Conservation (phyloP, 2,797 vertebrate species). For the Smutsia temminckii region DNA sequence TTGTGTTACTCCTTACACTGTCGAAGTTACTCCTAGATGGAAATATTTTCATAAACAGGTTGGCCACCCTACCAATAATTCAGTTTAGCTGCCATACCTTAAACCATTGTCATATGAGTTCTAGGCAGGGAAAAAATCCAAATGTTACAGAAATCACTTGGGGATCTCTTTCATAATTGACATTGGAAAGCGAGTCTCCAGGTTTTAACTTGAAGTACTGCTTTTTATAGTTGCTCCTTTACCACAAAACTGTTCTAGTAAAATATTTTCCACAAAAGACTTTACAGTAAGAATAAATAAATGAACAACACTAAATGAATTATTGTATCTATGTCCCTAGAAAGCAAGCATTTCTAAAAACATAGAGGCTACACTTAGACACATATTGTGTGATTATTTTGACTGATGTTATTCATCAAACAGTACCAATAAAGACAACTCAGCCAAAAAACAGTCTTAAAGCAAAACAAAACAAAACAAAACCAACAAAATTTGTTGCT, state of each 20-base stretch:
- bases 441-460: not conserved
- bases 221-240: not conserved
- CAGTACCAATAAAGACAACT: constrained; percentile 25
- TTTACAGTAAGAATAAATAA: not conserved
- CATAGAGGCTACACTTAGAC: not conserved
- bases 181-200: not conserved
- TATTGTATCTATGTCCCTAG: not conserved
- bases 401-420: constrained; percentile 19
- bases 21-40: not conserved
- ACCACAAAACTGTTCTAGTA: not conserved
- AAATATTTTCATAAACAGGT: constrained; percentile 25
- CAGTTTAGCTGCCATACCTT: constrained; percentile 25
- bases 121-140: not conserved
- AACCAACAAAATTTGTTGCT: not conserved
- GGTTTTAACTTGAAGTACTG: not conserved
- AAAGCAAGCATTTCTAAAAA: constrained; percentile 7
- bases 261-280: constrained; percentile 22
- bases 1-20: not conserved
- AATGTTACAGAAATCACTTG: not conserved
- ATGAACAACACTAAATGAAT: not conserved
- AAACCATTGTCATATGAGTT: not conserved
- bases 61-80: constrained; percentile 43
- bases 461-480: not conserved
- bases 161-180: not conserved
- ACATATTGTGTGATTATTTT: not conserved